These are phyloP conservation scores for Phrynocephalus forsythii DNA, from an alignment of 2,797 vertebrate genomes.

Conservation along the genomic window DNA sequence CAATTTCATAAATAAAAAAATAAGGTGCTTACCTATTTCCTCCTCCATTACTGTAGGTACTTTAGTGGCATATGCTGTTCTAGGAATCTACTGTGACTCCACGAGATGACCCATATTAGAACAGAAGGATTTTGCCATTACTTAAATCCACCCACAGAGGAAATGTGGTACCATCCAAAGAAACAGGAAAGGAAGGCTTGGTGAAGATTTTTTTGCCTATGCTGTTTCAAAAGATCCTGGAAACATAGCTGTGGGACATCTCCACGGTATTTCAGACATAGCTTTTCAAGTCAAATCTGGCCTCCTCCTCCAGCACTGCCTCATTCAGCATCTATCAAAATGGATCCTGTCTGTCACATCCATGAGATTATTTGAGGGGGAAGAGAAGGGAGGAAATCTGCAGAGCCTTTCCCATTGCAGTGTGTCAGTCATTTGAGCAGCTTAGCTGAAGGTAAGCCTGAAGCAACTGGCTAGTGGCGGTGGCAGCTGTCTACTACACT, in stretches of 20 bases:
- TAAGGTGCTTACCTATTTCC: conserved; percentile 56
- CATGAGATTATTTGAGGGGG: conserved; percentile 61
- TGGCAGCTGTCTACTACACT: conserved; percentile 72
- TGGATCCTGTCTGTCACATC: conserved; percentile 64
- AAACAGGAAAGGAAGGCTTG: conserved; percentile 12
- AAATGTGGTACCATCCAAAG: conserved; percentile 23
- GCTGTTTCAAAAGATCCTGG: conserved; percentile 42
- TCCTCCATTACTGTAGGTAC: conserved; percentile 62
- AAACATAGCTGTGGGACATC: not conserved
- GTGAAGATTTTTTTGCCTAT: fast-evolving
- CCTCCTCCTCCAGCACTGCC: not conserved
- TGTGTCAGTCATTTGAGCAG: conserved; percentile 79
- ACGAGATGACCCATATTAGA: conserved; percentile 34
- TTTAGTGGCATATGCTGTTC: conserved; percentile 18
- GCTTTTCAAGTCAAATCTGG: conserved; percentile 15
- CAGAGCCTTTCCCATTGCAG: conserved; percentile 59
- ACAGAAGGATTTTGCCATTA: conserved; percentile 28
- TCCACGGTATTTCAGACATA: not conserved
- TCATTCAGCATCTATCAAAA: conserved; percentile 61
- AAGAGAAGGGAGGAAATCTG: conserved; percentile 62
- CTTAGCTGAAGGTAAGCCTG: conserved; percentile 82
- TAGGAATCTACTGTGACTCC: conserved; percentile 57
- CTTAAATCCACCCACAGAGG: conserved; percentile 33
- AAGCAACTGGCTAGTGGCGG: conserved; percentile 63
- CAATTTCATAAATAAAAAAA: not conserved